Evolutionary conservation across 2,797 vertebrate species (phyloP), one percentile per base, ranked within the genome.

Genomic region (Crenuchus spilurus): DNA sequence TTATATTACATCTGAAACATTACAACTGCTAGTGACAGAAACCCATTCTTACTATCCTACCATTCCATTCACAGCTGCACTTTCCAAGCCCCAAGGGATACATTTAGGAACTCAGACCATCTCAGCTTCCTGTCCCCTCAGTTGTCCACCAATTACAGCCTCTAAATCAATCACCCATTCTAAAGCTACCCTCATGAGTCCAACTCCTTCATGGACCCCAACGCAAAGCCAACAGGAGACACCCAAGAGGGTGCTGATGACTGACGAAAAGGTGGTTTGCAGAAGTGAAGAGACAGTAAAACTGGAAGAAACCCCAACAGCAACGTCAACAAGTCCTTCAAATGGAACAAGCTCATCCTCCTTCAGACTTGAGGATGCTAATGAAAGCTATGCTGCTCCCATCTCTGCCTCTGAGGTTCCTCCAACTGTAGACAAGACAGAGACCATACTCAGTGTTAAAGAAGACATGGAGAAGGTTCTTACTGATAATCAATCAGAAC

Each of bases 1-100:
- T n/a, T 57, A 37, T 48, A 0, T 48, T 48, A 39, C 14, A 20
- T 37, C 8, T 61, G 31, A 41, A 46, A 28, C 0, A 39, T 28
- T 51, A 60, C 24, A 33, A 10, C 42, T 41, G 16, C 52, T 16
- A 73, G 26, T 54, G 14, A 35, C 10, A 31, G 51, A 10, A 63
- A 63, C 24, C 44, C 70, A 83, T 86, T 85, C 46, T 84, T 84
- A 80, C 83, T 22, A 31, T 86, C 44, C 68, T 66, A 26, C 74
- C 51, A 80, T 85, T 46, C 86, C 57, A 63, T 86, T 76, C 67
- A 77, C 85, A 94, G 92, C 88, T 81, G 80, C 78, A 74, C 73
- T 52, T 31, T 80, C 82, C 79, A 81, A 78, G 76, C 69, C 88
- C 75, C 75, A 0, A 16, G 82, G 83, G 72, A 55, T 80, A 75